phyloP scores from a whole-genome alignment of 2,888 invertebrate species.

The Eulithis testata region DNA sequence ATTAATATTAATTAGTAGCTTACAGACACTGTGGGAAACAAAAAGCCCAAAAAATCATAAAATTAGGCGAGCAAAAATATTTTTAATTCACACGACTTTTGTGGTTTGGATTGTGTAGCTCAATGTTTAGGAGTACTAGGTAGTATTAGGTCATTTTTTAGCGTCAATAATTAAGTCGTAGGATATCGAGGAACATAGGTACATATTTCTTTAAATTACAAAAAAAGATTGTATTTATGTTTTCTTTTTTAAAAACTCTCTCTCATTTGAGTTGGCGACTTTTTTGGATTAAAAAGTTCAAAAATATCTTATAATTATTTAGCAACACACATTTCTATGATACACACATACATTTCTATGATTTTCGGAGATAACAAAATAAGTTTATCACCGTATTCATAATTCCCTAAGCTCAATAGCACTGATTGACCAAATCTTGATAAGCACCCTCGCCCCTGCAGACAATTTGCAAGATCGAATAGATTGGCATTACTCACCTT shows the following conservation, averaged over 20 bases:
- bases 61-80: neutral
- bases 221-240: too few relatives aligned
- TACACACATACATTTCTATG: constrained; percentile 3
- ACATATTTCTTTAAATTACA: too few relatives aligned
- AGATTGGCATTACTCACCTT: constrained; percentile 44
- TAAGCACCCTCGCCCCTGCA: constrained; percentile 55
- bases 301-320: too few relatives aligned
- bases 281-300: too few relatives aligned
- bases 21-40: constrained; percentile 20
- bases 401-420: constrained; percentile 56
- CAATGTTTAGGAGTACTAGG: too few relatives aligned
- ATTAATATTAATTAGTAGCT: constrained; percentile 35
- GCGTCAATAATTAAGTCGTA: too few relatives aligned
- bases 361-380: constrained; percentile 15
- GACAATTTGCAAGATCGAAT: constrained; percentile 50
- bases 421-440: constrained; percentile 77
- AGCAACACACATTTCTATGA: constrained; percentile 1
- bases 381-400: constrained; percentile 10
- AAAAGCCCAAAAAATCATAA: neutral
- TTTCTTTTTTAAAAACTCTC: too few relatives aligned
- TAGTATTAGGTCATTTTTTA: too few relatives aligned
- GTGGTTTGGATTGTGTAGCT: too few relatives aligned
- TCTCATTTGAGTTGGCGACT: too few relatives aligned
- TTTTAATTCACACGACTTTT: neutral
- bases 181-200: too few relatives aligned